Evolutionary conservation across 2,113 vertebrate genomes (phyloP).

Genomic region (Antechinus stuartii): DNA sequence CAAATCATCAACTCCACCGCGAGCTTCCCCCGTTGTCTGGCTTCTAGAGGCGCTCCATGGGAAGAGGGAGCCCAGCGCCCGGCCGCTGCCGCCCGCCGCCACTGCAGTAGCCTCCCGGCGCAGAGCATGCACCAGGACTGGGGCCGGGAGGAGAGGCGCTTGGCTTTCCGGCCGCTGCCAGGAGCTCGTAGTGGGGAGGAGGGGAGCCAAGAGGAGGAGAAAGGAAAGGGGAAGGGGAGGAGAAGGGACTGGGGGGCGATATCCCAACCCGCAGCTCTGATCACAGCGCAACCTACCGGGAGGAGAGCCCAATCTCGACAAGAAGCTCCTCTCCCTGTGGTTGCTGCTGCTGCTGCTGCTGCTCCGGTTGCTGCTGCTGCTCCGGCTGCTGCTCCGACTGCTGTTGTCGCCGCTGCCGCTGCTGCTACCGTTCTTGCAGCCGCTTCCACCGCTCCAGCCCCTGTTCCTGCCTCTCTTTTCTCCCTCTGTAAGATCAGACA

Average conservation of each 20-base stretch:
- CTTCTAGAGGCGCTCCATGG: slow-evolving; percentile 50
- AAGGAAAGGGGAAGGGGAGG: slow-evolving; percentile 17
- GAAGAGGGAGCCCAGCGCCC: not conserved
- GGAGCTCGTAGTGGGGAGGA: slow-evolving; percentile 41
- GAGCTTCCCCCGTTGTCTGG: slow-evolving; percentile 40
- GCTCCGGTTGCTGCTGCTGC: slow-evolving; percentile 34
- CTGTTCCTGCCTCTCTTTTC: not conserved
- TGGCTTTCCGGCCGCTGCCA: slow-evolving; percentile 55
- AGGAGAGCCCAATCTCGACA: slow-evolving; percentile 35
- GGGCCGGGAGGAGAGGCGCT: slow-evolving; percentile 34
- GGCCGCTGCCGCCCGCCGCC: not conserved
- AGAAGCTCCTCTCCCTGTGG: not conserved
- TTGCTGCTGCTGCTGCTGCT: slow-evolving; percentile 4
- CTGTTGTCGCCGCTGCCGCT: not conserved
- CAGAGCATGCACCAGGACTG: slow-evolving; percentile 50
- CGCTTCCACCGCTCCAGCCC: not conserved
- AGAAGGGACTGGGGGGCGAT: slow-evolving; percentile 25
- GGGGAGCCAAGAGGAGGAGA: slow-evolving; percentile 16
- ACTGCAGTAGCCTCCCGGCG: slow-evolving; percentile 49
- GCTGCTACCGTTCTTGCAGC: slow-evolving; percentile 49
- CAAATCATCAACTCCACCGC: slow-evolving; percentile 66
- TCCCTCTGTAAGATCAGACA: slow-evolving; percentile 45
- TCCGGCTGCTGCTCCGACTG: slow-evolving; percentile 24
- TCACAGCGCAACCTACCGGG: slow-evolving; percentile 78
- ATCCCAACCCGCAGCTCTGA: slow-evolving; percentile 55